Base-by-base conservation (phyloP, 2,797 vertebrate species). In the Pelobates cultripes region DNA sequence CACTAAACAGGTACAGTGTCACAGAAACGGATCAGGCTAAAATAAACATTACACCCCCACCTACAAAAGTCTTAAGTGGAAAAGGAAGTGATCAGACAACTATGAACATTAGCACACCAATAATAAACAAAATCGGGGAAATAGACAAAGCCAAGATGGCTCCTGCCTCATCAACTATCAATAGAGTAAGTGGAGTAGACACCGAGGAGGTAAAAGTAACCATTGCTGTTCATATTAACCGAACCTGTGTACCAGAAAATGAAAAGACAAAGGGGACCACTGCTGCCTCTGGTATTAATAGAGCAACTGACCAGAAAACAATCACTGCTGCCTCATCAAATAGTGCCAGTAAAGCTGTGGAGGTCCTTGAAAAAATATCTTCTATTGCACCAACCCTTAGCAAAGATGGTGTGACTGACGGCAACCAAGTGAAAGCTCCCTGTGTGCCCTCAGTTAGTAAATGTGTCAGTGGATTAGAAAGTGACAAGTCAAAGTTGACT, bases 281-380 rank as follows among this genome's bases (percentile, higher is more conserved):
- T 43, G 4, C 14, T 47, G 51, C 79, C 17, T 41, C 42, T 61
- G 13, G 66, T 17, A 7, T 3, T 69, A 70, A 70, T 45, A 75
- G 57, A 15, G 43, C 61, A 41, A 45, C 12, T 17, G 79, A 75
- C 13, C 75, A 76, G 43, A 8, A 15, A 43, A 70, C 28, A 3
- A 47, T 63, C 53, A 70, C 77, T n/a, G 53, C 55, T 64, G 43
- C 53, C 40, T 83, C 64, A 14, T 70, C 68, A 42, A 68, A 63
- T 70, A 82, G 70, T 42, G 40, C 61, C 75, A 78, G 70, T 28
- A 79, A 15, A 57, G 28, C 78, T 51, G 44, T 47, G 43, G 43
- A 53, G 10, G 55, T 75, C 43, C 77, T 43, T 40, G 44, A 42
- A 5, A 83, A 44, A 45, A 74, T 28, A 9, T 43, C 28, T 47